Evolutionary conservation across 2,888 invertebrate species (phyloP).

Genomic region (Cotesia congregata): DNA sequence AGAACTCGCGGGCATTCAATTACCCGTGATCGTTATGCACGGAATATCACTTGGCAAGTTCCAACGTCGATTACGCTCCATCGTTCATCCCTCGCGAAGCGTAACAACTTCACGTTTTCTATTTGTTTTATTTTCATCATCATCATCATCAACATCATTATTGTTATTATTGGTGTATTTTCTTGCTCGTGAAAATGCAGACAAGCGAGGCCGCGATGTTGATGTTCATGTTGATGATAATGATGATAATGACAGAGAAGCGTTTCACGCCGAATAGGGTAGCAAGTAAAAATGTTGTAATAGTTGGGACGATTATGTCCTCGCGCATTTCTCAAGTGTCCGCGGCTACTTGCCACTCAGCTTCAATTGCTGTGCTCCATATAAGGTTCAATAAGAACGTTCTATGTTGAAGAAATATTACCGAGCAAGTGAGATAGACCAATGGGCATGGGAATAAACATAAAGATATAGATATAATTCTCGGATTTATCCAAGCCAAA

Average conservation of each 20-base stretch:
- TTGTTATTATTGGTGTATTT: not conserved
- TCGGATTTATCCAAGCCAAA: slow-evolving; percentile 10
- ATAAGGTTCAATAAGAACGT: slow-evolving; percentile 29
- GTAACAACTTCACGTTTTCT: slow-evolving; percentile 29
- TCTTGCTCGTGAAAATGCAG: not conserved
- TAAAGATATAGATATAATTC: slow-evolving; percentile 2
- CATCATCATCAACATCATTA: not conserved
- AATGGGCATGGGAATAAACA: not conserved
- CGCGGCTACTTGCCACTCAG: slow-evolving; percentile 8
- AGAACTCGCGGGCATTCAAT: slow-evolving; percentile 30
- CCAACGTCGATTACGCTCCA: slow-evolving; percentile 40
- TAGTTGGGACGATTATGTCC: slow-evolving; percentile 33
- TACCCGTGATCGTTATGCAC: slow-evolving; percentile 38
- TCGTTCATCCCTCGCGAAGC: slow-evolving; percentile 40
- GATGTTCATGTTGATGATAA: not conserved
- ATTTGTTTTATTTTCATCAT: not conserved
- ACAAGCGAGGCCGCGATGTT: not conserved
- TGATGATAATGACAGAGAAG: not conserved
- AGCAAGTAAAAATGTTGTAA: slow-evolving; percentile 34
- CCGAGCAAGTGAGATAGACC: not conserved
- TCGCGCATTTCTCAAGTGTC: slow-evolving; percentile 19
- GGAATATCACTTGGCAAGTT: slow-evolving; percentile 33
- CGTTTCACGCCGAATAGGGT: slow-evolving; percentile 36
- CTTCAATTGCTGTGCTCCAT: slow-evolving; percentile 19
- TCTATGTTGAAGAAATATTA: slow-evolving; percentile 12